Evolutionary conservation across 1,140 invertebrate species (phyloP).

Genomic region (Sitobion miscanthi): DNA sequence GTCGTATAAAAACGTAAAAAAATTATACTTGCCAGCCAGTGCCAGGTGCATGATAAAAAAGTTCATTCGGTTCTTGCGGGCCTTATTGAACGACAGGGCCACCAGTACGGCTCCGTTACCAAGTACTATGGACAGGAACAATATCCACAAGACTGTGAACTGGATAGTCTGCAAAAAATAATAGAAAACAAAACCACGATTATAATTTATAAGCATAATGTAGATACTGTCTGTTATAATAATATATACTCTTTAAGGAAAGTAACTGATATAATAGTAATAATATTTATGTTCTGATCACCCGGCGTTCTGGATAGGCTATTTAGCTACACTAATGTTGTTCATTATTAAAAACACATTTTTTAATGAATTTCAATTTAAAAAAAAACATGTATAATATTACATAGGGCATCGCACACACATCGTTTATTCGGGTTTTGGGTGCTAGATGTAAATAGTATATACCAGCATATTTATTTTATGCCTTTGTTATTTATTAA

Average conservation of each 20-base stretch:
- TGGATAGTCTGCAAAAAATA: conserved; percentile 80
- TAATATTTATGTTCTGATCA: not conserved
- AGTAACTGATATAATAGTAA: not conserved
- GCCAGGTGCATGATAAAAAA: conserved; percentile 96
- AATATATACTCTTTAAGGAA: not conserved
- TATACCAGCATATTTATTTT: not conserved
- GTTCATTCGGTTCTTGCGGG: conserved; percentile 91
- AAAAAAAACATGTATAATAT: not conserved
- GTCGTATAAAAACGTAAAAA: not conserved
- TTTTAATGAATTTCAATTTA: not conserved
- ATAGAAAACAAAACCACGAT: not conserved
- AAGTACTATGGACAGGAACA: conserved; percentile 86
- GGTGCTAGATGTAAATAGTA: not conserved
- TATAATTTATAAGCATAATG: not conserved
- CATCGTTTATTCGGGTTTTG: no score
- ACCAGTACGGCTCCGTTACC: conserved; percentile 88
- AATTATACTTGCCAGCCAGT: conserved; percentile 75
- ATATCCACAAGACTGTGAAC: conserved; percentile 85
- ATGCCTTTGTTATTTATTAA: not conserved
- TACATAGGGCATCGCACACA: no score
- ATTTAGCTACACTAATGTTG: conserved; percentile 5
- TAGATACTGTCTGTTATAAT: not conserved
- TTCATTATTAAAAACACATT: not conserved
- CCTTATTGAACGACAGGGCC: conserved; percentile 82
- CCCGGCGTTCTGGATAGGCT: not conserved